Conservation (phyloP, 2,113 vertebrate genomes). For the cat (Felis catus) region F.catus_Fca126_mat1.0 CM031420.1:138336501-138337000, state of each 20-base stretch:
- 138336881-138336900: background rate
- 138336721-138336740: fast-evolving
- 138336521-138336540: background rate
- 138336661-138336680: background rate
- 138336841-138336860: background rate
- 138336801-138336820: background rate
- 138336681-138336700: background rate
- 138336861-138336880: background rate
- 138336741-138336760: too few relatives aligned
- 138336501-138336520: background rate
- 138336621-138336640: background rate
- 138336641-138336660: background rate
- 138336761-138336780: background rate
- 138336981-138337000: background rate
- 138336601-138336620: background rate
- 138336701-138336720: background rate
- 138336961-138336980: background rate
- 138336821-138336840: background rate
- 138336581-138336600: background rate
- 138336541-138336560: background rate
- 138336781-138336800: background rate
- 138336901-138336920: background rate
- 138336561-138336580: background rate
- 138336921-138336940: background rate
- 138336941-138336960: background rate